Evolutionary conservation across 2,797 vertebrate species (phyloP).

Genomic region (Phoebastria nigripes): DNA sequence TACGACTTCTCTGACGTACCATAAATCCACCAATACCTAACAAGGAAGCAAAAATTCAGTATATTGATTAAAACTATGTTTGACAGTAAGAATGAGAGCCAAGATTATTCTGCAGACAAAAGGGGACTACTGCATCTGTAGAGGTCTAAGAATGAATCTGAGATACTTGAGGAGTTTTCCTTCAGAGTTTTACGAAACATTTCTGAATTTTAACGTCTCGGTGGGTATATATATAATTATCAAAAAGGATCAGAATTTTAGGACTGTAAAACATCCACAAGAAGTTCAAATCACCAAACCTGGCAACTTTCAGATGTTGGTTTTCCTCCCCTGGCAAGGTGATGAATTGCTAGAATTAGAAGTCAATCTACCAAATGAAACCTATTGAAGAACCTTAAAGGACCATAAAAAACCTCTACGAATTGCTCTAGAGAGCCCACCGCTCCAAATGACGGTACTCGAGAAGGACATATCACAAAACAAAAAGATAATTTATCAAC

Average conservation of each 20-base stretch:
- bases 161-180: neutral
- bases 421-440: neutral
- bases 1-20: conserved; percentile 97
- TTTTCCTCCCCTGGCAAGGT: neutral
- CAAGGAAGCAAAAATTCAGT: neutral
- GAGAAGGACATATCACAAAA: neutral
- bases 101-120: neutral
- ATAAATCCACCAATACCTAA: conserved; percentile 98
- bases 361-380: neutral
- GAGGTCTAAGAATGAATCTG: neutral
- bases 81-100: neutral
- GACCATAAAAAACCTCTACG: neutral
- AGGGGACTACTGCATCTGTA: neutral
- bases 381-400: neutral
- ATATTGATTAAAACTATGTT: neutral
- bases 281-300: neutral
- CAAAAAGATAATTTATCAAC: neutral
- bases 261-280: neutral
- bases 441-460: neutral
- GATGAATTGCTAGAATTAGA: neutral
- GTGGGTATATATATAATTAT: neutral
- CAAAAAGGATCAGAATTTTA: neutral
- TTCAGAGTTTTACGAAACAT: fast-evolving
- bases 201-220: neutral
- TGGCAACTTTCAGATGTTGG: neutral